phyloP scores from a whole-genome alignment of 2,888 invertebrate genomes.

The Nemapogon koenigi region DNA sequence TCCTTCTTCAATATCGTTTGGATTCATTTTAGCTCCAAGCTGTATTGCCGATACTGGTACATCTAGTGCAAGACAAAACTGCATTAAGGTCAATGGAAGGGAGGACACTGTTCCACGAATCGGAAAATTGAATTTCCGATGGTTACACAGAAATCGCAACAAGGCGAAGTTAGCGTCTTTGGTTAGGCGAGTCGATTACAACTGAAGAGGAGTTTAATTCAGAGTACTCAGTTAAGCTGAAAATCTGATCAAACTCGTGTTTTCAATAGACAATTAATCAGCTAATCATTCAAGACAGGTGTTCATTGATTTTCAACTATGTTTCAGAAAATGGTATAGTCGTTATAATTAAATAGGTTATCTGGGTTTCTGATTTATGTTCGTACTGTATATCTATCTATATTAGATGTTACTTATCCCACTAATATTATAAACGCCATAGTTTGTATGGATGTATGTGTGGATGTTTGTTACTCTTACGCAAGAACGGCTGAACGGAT shows the following conservation, averaged over 20 bases:
- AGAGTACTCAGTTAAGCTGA: slow-evolving; percentile 2
- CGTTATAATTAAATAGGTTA: too few species aligned
- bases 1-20: slow-evolving; percentile 59
- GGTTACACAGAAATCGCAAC: slow-evolving; percentile 3
- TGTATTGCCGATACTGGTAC: slow-evolving; percentile 48
- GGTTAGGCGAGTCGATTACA: slow-evolving; percentile 6
- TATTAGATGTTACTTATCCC: too few species aligned
- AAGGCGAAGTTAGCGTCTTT: slow-evolving; percentile 4
- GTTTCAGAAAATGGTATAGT: too few species aligned
- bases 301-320: slow-evolving; percentile 1
- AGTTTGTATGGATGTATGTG: too few species aligned
- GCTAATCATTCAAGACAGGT: slow-evolving; percentile 8
- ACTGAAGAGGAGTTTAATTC: slow-evolving; percentile 6
- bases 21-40: slow-evolving; percentile 52
- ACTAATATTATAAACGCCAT: too few species aligned
- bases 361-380: too few species aligned
- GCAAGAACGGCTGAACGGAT: too few species aligned
- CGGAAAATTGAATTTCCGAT: slow-evolving; percentile 6
- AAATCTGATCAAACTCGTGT: slow-evolving; percentile 3
- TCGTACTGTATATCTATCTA: too few species aligned
- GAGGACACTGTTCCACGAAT: neutral
- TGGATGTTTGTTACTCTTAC: too few species aligned
- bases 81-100: slow-evolving; percentile 2
- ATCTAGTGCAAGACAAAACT: slow-evolving; percentile 25
- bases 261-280: slow-evolving; percentile 9